A percentile compares a stretch with the other conserved stretches of the same genome.
Evolutionary conservation across 2,888 invertebrate species (phyloP).

Genomic region (Erebia ligea): DNA sequence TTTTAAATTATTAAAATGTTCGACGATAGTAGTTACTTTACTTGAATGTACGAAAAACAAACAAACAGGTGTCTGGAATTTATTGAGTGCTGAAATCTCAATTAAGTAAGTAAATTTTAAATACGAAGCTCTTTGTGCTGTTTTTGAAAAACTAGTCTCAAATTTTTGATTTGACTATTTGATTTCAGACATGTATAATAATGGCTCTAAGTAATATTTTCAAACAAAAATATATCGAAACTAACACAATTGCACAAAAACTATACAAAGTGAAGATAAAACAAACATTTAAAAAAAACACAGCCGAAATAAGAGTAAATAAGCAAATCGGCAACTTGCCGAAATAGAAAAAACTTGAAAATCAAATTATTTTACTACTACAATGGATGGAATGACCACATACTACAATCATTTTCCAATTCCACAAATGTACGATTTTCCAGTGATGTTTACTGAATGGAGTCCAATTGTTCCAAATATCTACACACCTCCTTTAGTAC

Average conservation of each 20-base stretch:
- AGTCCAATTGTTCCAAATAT: slow-evolving; percentile 39
- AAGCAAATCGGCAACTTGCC: no score
- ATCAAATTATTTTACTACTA: not conserved
- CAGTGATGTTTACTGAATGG: slow-evolving; percentile 46
- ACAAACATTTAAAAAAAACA: not conserved
- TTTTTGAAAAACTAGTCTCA: not conserved
- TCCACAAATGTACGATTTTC: slow-evolving; percentile 36
- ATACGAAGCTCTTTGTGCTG: no score
- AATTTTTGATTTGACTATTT: not conserved
- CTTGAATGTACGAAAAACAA: not conserved
- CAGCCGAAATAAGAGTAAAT: not conserved
- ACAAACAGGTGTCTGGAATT: not conserved
- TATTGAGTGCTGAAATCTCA: not conserved
- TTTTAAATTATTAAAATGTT: not conserved
- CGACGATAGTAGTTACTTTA: not conserved
- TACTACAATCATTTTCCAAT: slow-evolving; percentile 43
- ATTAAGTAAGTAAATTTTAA: not conserved
- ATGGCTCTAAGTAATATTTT: slow-evolving; percentile 28
- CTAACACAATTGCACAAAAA: not conserved
- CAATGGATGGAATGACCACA: slow-evolving; percentile 37
- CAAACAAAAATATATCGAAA: slow-evolving; percentile 5
- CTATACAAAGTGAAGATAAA: not conserved
- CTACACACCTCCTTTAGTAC: slow-evolving; percentile 40
- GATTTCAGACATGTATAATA: slow-evolving; percentile 34
- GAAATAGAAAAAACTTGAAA: not conserved